A percentile compares a stretch with the other conserved stretches of the same genome.
Conservation (phyloP, 1,140 invertebrate species). For the Trissolcus basalis region DNA sequence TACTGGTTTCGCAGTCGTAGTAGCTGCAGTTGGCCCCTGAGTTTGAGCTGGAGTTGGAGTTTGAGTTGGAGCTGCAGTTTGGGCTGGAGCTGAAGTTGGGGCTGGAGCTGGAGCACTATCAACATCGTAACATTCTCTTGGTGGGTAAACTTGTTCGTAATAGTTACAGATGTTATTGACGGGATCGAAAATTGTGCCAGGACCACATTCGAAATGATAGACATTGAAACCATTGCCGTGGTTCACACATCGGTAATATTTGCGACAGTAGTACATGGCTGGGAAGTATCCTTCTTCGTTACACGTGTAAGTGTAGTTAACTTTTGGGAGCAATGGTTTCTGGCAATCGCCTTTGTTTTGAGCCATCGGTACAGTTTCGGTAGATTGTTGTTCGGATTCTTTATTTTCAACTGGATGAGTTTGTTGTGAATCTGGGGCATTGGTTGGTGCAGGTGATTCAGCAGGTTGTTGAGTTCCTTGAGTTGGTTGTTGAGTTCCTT, state of each 20-base stretch:
- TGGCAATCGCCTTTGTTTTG: too few relatives aligned
- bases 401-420: too few relatives aligned
- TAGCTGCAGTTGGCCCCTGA: not conserved
- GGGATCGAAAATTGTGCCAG: slow-evolving; percentile 78
- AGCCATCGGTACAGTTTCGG: too few relatives aligned
- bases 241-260: slow-evolving; percentile 84
- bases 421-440: too few relatives aligned
- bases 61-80: slow-evolving; percentile 15
- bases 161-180: slow-evolving; percentile 77
- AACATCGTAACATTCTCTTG: slow-evolving; percentile 71
- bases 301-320: slow-evolving; percentile 69
- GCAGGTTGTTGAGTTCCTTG: slow-evolving; percentile 3
- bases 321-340: slow-evolving; percentile 18
- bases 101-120: too few relatives aligned
- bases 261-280: slow-evolving; percentile 82
- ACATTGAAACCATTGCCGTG: slow-evolving; percentile 80
- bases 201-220: slow-evolving; percentile 76
- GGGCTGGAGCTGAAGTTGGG: too few relatives aligned
- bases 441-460: too few relatives aligned
- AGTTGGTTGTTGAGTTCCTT: not conserved
- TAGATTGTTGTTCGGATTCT: too few relatives aligned
- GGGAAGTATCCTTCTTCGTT: slow-evolving; percentile 79
- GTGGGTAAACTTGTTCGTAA: slow-evolving; percentile 76
- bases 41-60: slow-evolving; percentile 30
- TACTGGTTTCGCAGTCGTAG: too few relatives aligned